Conservation (phyloP, 2,888 invertebrate species). For the Sinelater perroti region DNA sequence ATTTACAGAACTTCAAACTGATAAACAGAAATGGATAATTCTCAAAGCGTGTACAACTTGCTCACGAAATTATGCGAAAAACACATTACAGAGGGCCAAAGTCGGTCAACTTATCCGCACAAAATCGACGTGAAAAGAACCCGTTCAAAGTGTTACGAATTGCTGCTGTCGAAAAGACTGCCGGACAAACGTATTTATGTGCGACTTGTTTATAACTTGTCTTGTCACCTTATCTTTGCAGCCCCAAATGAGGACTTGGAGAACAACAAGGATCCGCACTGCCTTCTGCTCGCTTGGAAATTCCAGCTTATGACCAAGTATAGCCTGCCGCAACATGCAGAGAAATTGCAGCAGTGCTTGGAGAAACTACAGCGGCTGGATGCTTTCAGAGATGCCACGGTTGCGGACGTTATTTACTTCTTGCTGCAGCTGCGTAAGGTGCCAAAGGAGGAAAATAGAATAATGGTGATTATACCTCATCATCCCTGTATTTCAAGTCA, state of each 20-base stretch:
- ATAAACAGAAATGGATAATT: conserved; percentile 27
- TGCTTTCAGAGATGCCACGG: conserved; percentile 31
- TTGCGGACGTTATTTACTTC: conserved; percentile 36
- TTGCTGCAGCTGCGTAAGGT: conserved; percentile 40
- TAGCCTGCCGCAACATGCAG: conserved; percentile 47
- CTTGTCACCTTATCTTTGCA: conserved; percentile 14
- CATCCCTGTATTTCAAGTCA: background rate
- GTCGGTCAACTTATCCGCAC: no score
- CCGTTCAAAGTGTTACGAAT: conserved; percentile 53
- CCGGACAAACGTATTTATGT: background rate
- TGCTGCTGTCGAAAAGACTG: conserved; percentile 45
- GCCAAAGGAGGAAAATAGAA: conserved; percentile 28
- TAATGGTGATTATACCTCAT: conserved; percentile 24
- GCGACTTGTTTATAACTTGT: background rate
- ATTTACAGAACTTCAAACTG: background rate
- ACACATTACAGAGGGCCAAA: conserved; percentile 38
- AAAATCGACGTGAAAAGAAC: conserved; percentile 43
- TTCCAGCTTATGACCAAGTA: conserved; percentile 50
- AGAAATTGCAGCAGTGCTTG: conserved; percentile 45
- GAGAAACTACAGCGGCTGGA: conserved; percentile 42
- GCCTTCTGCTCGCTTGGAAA: conserved; percentile 54
- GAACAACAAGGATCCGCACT: conserved; percentile 50
- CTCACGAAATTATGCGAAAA: conserved; percentile 55
- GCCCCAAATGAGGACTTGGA: conserved; percentile 41
- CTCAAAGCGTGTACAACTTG: conserved; percentile 47